Evolutionary conservation across 2,888 invertebrate species (phyloP), one percentile per base, ranked within the genome.

Genomic region (Lasioglossum malachurum): DNA sequence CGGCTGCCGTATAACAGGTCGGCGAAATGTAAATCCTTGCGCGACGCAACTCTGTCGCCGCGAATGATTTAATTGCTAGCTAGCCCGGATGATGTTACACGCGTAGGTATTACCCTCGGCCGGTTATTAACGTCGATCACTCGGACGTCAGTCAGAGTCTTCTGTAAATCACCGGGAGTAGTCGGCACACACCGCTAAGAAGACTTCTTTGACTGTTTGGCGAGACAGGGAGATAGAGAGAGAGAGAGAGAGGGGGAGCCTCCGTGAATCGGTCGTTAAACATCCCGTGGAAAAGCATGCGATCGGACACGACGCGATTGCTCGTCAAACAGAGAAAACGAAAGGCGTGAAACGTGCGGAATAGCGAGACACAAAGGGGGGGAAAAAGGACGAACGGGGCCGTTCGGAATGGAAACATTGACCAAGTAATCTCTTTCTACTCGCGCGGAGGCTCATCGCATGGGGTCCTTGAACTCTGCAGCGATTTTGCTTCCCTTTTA

Each of bases 21-120:
- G 78, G 75, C 75, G 78, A 86, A 86, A 86, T 41, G 67, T 86
- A 75, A 75, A 78, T 85, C 76, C 73, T 67, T 12, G 67, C 67
- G 67, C 35, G 67, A 35, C 35, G 35, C 35, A 19, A 31, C 35
- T 35, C 31, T 35, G 60, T 16, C 67, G 35, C 67, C 35, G 67
- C 23, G 19, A 67, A 67, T 31, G 67, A 67, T 67, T 67, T 67
- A 35, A 67, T 67, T 35, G 67, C 31, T 35, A 1, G 19, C 35
- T 8, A 35, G 67, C 23, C 35, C 67, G 35, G 35, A 35, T 67
- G 67, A 31, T 67, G 64, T 31, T 64, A 31, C 35, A 16, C 31
- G 35, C 35, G 31, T 35, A 4, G 19, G 67, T 23, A 67, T 35
- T 16, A 16, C 1, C 19, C 8, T 23, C 16, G 35, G 35, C 7